Base-by-base conservation (phyloP, 2,888 invertebrate species). In the Polydrusus tereticollis region DNA sequence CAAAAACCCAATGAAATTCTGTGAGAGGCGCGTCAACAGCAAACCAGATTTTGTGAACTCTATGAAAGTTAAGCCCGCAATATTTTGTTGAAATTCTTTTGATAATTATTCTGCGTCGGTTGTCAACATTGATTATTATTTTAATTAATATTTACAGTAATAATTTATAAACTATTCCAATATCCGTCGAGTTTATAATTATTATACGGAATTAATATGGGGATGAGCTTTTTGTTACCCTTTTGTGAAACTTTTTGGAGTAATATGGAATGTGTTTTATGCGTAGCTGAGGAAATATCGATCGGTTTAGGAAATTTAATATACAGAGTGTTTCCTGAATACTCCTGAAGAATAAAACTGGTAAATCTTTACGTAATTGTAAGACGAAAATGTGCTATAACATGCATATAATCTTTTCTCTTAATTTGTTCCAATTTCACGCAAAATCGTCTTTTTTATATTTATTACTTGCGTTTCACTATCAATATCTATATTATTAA, bases 131-230 rank as follows among this genome's bases (percentile, higher is more conserved):
- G 63, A 47, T 63, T 47, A 52, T 23, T 52, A 43, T 33, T 43
- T 63, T 63, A 63, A 50, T 63, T 63, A 63, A 63, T 63, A 63
- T 63, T 50, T 63, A 63, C 50, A 63, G 6, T n/a, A 47, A n/a
- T 50, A 33, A 55, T 55, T 29, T 29, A 29, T 29, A 55, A 55
- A 55, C 52, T 55, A 55, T 55, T 55, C 29, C 52, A 55, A 55
- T 55, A 55, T 55, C 29, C 26, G 18, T 29, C 14, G 29, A 29
- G 29, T 16, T 55, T 47, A 21, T 21, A 47, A 23, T 47, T 21
- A 47, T 38, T 38, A 38, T 41, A 41, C n/a, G 36, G 23, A 47
- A 7, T 47, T 47, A 21, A 47, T 47, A 47, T 47, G 23, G 29
- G 18, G 29, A 16, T 55, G 29, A 55, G 52, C 29, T 29, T 55